phyloP scores from a whole-genome alignment of 2,113 vertebrate genomes.

The Eublepharis macularius region DNA sequence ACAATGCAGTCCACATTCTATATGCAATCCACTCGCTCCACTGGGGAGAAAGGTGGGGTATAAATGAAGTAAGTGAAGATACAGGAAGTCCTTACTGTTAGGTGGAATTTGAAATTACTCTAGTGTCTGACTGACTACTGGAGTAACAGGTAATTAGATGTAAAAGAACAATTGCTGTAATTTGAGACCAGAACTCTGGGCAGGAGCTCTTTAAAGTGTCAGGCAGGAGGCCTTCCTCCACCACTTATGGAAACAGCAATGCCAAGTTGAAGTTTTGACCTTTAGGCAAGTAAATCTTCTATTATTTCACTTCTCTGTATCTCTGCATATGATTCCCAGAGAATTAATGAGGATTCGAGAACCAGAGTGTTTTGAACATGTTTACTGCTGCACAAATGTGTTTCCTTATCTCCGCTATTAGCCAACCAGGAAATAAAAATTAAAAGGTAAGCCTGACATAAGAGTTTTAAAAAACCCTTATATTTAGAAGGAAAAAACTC shows the following conservation, averaged over 20 bases:
- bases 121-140: not conserved
- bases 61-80: too few relatives aligned
- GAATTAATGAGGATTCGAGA: not conserved
- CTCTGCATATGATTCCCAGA: not conserved
- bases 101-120: not conserved
- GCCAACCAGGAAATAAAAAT: conserved; percentile 57
- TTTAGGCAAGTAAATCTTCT: not conserved
- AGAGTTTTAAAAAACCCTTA: not conserved
- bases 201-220: not conserved
- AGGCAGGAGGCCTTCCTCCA: not conserved
- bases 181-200: not conserved
- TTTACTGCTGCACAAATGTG: conserved; percentile 6
- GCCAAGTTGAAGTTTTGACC: not conserved
- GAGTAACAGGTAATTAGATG: not conserved
- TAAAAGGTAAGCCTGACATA: conserved; percentile 3
- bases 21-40: too few relatives aligned
- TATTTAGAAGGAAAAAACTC: not conserved
- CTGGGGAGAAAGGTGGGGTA: too few relatives aligned
- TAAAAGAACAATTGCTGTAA: too few relatives aligned
- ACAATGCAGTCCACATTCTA: too few relatives aligned
- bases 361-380: conserved; percentile 3
- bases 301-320: too few relatives aligned
- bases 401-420: conserved; percentile 49
- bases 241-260: not conserved
- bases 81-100: not conserved